Percentiles rank a stretch among this genome's conserved stretches.
Evolutionary conservation across 2,888 invertebrate species (phyloP).

Genomic region (Neoaliturus tenellus): DNA sequence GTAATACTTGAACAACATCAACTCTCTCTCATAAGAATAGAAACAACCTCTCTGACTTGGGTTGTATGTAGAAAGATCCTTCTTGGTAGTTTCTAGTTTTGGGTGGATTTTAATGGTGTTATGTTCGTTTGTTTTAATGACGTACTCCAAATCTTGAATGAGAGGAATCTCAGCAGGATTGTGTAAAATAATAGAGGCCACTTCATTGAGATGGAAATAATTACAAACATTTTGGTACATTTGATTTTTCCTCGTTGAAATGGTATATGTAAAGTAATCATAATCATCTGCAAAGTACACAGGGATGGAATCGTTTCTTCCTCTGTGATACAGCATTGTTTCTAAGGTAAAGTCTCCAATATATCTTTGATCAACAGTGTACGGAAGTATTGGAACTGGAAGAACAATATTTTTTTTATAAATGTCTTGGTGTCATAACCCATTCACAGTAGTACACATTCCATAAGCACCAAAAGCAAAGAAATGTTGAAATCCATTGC

Average conservation of each 20-base stretch:
- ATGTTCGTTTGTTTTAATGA: not conserved
- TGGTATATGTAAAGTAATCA: not conserved
- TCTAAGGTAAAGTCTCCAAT: not conserved
- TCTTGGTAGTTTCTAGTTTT: not conserved
- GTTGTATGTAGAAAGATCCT: not conserved
- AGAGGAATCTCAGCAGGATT: not conserved
- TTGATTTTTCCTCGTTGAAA: not conserved
- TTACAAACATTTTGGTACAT: not conserved
- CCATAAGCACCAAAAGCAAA: not conserved
- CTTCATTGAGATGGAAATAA: not conserved
- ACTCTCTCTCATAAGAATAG: constrained; percentile 9
- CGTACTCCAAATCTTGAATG: not conserved
- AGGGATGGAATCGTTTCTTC: not conserved
- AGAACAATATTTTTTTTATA: not conserved
- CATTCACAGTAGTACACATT: not conserved
- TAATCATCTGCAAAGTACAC: not conserved
- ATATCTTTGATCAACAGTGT: not conserved
- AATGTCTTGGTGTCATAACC: constrained; percentile 6
- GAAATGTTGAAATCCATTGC: not conserved
- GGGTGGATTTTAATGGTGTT: not conserved
- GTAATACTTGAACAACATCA: constrained; percentile 5
- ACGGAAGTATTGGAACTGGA: not conserved
- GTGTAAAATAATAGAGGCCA: not conserved
- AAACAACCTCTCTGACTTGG: not conserved
- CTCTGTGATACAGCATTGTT: not conserved